Base-by-base conservation (phyloP, 2,113 vertebrate genomes). In the Coryphaenoides rupestris region DNA sequence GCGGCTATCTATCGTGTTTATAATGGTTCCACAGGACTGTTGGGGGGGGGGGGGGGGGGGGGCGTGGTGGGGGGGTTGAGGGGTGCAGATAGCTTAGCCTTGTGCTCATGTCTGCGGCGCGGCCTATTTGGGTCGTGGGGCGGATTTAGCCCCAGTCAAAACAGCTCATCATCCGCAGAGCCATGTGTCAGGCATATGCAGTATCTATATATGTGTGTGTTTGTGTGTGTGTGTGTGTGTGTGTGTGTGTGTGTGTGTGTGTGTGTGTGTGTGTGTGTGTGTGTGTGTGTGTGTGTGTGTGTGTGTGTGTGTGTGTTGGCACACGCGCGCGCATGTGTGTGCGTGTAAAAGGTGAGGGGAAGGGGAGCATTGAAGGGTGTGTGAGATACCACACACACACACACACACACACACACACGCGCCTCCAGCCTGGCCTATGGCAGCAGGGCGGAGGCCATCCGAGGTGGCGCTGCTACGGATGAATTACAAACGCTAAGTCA, bases 81-180 rank as follows among this genome's bases (percentile, higher is more conserved):
- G n/a, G n/a, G n/a, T n/a, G 16, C 10, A 46, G 64, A 66, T 62
- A 52, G 73, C 73, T 75, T 70, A 58, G 63, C 65, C 60, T 62
- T 62, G 63, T 55, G 65, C 58, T 85, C 74, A 66, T 72, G 79
- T 70, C 73, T 68, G 56, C 58, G 65, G 9, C 26, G 60, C 52
- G 12, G 62, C 60, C 65, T 67, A 69, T 77, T 69, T 62, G 62
- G 63, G 72, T 68, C 49, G 47, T 40, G 33, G 73, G 64, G 74
- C 59, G 70, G 65, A 80, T 84, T 81, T 69, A 69, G 66, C 70
- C 33, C 60, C 69, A 75, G 78, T 83, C 78, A 83, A 81, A 86
- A 83, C 75, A 83, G 72, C 73, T 28, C 23, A 45, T 19, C 26
- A 54, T 62, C 65, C 74, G 63, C 73, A 75, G 13, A 70, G 70